phyloP scores from a whole-genome alignment of 2,797 vertebrate species.

The Astyanax mexicanus region DNA sequence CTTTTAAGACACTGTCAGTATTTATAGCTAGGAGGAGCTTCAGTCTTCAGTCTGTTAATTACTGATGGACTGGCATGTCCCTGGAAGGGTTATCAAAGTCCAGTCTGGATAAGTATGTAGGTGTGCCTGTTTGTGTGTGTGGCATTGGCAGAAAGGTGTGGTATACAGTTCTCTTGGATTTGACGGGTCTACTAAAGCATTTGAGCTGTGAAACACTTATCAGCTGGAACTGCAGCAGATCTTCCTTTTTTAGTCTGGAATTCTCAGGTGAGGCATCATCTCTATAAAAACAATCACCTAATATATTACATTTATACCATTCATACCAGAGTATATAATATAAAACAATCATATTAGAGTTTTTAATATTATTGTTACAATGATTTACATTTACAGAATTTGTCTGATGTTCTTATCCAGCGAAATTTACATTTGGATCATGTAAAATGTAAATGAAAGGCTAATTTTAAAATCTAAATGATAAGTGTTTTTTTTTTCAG shows the following conservation, averaged over 20 bases:
- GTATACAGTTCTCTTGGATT: conserved; percentile 36
- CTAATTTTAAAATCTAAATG: too few species aligned
- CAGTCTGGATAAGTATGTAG: conserved; percentile 49
- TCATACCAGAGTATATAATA: not conserved
- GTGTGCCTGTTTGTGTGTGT: conserved; percentile 15
- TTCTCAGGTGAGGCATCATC: conserved; percentile 44
- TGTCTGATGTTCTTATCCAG: too few species aligned
- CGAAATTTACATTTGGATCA: too few species aligned
- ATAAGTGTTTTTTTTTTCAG: too few species aligned
- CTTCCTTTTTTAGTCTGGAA: conserved; percentile 1
- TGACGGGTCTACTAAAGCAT: not conserved
- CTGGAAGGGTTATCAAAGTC: conserved; percentile 69
- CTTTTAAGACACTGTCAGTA: conserved; percentile 30
- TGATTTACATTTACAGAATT: too few species aligned
- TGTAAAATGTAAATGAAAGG: too few species aligned
- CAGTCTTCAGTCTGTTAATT: conserved; percentile 67
- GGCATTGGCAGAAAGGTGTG: conserved; percentile 54
- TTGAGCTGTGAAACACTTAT: conserved; percentile 30
- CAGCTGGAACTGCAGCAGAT: conserved; percentile 14
- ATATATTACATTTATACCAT: too few species aligned
- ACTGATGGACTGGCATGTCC: conserved; percentile 64
- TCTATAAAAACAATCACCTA: conserved; percentile 8
- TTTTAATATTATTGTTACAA: too few species aligned
- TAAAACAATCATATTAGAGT: too few species aligned
- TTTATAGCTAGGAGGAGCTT: conserved; percentile 45